A percentile compares a stretch with the other conserved stretches of the same genome.
Evolutionary conservation across 2,797 vertebrate species (phyloP).

Genomic region (Loris lydekkerianus): DNA sequence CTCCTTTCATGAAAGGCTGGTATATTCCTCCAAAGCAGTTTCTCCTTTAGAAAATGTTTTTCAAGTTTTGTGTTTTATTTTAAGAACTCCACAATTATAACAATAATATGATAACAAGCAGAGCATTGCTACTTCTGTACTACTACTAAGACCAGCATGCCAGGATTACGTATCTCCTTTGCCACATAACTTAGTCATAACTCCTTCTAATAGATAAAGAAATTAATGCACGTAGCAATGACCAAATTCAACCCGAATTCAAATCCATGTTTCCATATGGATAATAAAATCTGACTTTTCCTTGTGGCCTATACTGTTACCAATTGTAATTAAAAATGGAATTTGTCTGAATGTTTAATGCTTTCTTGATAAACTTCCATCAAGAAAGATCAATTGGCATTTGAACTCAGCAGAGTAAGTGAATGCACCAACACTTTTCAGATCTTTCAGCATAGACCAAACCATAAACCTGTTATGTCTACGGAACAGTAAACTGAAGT

Average conservation of each 20-base stretch:
- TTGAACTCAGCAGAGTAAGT: slow-evolving; percentile 36
- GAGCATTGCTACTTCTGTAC: background rate
- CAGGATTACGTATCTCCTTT: background rate
- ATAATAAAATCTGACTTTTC: background rate
- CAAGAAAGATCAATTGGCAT: background rate
- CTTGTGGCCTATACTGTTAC: background rate
- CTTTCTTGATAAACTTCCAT: background rate
- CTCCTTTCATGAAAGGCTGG: background rate
- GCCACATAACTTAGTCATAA: background rate
- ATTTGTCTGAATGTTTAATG: slow-evolving; percentile 14
- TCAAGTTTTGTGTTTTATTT: background rate
- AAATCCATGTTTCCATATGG: background rate
- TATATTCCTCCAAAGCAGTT: background rate
- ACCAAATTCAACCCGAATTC: background rate
- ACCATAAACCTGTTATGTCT: background rate
- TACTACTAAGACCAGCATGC: no score
- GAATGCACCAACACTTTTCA: slow-evolving; percentile 18
- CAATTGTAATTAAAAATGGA: background rate
- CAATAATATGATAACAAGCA: background rate
- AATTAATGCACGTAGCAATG: background rate
- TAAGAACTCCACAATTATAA: background rate
- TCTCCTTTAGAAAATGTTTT: slow-evolving; percentile 37
- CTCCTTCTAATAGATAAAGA: background rate
- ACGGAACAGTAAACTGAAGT: slow-evolving; percentile 38
- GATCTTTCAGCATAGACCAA: background rate